Base-by-base conservation (phyloP, 2,797 vertebrate genomes). In the Amniataba percoides region DNA sequence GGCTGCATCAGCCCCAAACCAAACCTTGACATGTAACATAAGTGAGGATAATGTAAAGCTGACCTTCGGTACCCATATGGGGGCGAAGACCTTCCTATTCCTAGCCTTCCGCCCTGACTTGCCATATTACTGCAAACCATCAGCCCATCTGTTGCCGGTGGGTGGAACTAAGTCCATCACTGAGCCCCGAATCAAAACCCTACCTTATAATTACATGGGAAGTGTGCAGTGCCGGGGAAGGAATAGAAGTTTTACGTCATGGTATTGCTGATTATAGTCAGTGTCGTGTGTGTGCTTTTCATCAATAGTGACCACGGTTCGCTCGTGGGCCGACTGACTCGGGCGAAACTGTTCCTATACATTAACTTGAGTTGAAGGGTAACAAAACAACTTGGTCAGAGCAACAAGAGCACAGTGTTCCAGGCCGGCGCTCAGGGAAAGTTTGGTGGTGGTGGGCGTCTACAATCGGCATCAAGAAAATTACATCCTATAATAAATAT, bases 181-280 rank as follows among this genome's bases (percentile, higher is more conserved):
- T 83, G 68, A 87, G 79, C 87, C 86, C 83, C 48, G 74, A 91
- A 87, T 89, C 79, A 83, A 89, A 91, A 71, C 87, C 83, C 71
- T 80, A 83, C 88, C 91, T 90, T 92, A 87, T 95, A 95, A 96
- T 96, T 95, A 95, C 77, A 92, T 65, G 71, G 91, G 84, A 90
- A 85, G 82, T 86, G 86, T 86, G 74, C 82, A 83, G 86, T 49
- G 49, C 86, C 65, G 48, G 77, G 71, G 85, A 86, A 78, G 80
- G 89, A 90, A 87, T 71, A 71, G 71, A 78, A 76, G 27, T 83
- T 89, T 89, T 92, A 89, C 80, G 82, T 93, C 92, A 94, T 89
- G 82, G 80, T 84, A 81, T 86, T 78, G 72, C 89, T 90, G 91
- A 92, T 92, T 92, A 90, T 84, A 89, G 88, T 82, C 78, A 75